phyloP scores from a whole-genome alignment of 2,113 vertebrate species.

The rabbit (Oryctolagus cuniculus) region DNA sequence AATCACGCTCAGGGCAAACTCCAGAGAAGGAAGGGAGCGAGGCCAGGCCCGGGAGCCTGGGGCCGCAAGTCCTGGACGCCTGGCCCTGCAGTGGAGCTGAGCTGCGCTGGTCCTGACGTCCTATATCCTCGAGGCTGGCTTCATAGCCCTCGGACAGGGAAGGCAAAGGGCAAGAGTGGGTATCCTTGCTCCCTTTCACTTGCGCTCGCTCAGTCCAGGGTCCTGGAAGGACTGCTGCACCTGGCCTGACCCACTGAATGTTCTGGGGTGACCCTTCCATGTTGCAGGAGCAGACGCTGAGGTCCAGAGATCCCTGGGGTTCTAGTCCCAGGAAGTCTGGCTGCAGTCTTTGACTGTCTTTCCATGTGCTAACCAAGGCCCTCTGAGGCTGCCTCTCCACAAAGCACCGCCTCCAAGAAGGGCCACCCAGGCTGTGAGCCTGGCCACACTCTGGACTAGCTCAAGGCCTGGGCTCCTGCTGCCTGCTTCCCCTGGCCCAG shows the following conservation, averaged over 20 bases:
- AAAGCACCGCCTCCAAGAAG: rapidly evolving
- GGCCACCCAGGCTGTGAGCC: neutral
- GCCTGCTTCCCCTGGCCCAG: neutral
- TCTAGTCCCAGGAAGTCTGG: neutral
- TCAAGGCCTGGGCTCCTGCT: neutral
- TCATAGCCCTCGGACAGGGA: neutral
- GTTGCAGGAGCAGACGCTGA: neutral
- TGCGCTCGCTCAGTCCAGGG: neutral
- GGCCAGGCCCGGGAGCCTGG: neutral
- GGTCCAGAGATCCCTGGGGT: too few species aligned
- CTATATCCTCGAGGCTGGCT: neutral
- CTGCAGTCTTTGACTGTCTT: neutral
- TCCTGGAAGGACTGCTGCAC: neutral
- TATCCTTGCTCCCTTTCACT: too few species aligned
- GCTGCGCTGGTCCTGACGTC: rapidly evolving
- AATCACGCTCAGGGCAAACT: neutral
- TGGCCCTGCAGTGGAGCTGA: neutral
- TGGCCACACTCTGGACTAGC: neutral
- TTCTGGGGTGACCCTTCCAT: too few species aligned
- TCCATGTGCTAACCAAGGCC: neutral
- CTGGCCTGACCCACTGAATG: neutral
- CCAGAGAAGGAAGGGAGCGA: neutral
- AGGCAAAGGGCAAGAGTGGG: too few species aligned
- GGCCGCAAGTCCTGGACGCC: neutral
- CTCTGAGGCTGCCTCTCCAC: neutral